A percentile compares a stretch with the other conserved stretches of the same genome.
Evolutionary conservation across 1,140 invertebrate species (phyloP).

Genomic region (Tetramorium parvispinum): DNA sequence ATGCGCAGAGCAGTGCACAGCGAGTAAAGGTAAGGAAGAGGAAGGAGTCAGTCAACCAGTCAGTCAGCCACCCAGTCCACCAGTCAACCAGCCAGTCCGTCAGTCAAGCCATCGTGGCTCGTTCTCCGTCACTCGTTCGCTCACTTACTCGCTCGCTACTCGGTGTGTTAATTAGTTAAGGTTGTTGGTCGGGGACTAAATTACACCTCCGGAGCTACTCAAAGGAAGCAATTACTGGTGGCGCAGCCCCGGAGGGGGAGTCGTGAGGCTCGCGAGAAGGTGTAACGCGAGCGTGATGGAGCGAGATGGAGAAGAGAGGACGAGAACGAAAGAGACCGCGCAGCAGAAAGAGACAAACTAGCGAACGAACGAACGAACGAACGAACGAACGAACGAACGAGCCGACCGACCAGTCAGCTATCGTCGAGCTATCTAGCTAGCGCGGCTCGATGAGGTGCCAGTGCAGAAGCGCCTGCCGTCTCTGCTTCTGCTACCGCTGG

Average conservation of each 20-base stretch:
- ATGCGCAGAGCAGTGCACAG: neutral
- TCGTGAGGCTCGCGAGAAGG: slow-evolving; percentile 71
- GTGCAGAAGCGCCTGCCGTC: slow-evolving; percentile 67
- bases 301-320: slow-evolving; percentile 60
- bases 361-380: slow-evolving; percentile 67
- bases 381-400: slow-evolving; percentile 4
- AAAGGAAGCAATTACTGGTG: slow-evolving; percentile 86
- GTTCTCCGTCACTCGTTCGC: slow-evolving; percentile 80
- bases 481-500: slow-evolving; percentile 70
- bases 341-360: slow-evolving; percentile 64
- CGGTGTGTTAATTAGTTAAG: slow-evolving; percentile 86
- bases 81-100: slow-evolving; percentile 76
- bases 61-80: slow-evolving; percentile 66
- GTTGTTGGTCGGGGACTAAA: slow-evolving; percentile 86
- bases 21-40: slow-evolving; percentile 61
- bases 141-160: slow-evolving; percentile 82
- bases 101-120: slow-evolving; percentile 77
- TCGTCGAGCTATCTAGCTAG: slow-evolving; percentile 41
- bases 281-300: slow-evolving; percentile 50
- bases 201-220: slow-evolving; percentile 86
- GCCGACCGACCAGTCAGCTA: slow-evolving; percentile 22
- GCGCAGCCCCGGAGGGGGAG: slow-evolving; percentile 82
- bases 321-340: slow-evolving; percentile 58
- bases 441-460: slow-evolving; percentile 41
- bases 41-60: slow-evolving; percentile 69